Percentiles rank a stretch among this genome's conserved stretches.
phyloP scores from a whole-genome alignment of 2,888 invertebrate species.

The Sepioteuthis lessoniana region DNA sequence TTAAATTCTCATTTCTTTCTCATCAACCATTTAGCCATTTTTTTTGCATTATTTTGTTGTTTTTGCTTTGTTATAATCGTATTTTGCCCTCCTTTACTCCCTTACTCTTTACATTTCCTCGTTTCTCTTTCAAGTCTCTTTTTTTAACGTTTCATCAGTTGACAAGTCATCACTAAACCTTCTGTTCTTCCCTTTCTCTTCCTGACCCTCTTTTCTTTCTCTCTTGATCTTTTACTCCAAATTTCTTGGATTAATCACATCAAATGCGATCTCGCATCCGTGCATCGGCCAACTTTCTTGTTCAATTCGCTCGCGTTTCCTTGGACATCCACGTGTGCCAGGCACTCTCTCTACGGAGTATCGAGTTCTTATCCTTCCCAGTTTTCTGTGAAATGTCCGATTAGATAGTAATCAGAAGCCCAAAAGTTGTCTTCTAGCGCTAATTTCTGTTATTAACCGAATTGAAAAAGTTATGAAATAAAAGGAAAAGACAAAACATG shows the following conservation, averaged over 20 bases:
- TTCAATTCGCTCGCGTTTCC: not conserved
- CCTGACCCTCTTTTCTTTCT: not conserved
- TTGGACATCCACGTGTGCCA: not conserved
- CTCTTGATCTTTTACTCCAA: not conserved
- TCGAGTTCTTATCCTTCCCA: not conserved
- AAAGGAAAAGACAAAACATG: not conserved
- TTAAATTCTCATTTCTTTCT: not conserved
- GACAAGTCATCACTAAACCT: not conserved
- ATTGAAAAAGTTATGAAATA: not conserved
- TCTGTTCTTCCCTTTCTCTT: not conserved
- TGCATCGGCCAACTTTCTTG: not conserved
- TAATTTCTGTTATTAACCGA: not conserved
- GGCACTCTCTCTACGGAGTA: not conserved
- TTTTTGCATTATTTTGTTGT: no score
- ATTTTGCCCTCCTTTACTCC: not conserved
- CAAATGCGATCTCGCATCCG: not conserved
- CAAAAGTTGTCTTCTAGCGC: not conserved
- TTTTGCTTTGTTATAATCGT: not conserved
- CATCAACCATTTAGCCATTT: not conserved
- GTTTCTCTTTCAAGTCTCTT: not conserved
- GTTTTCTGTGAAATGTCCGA: not conserved
- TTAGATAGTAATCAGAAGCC: conserved; percentile 7
- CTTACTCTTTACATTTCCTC: not conserved
- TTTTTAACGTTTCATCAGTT: not conserved
- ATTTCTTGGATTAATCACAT: not conserved